Percentiles rank a stretch among this genome's conserved stretches.
phyloP scores from a whole-genome alignment of 2,888 invertebrate genomes.

The Eremobia ochroleuca region DNA sequence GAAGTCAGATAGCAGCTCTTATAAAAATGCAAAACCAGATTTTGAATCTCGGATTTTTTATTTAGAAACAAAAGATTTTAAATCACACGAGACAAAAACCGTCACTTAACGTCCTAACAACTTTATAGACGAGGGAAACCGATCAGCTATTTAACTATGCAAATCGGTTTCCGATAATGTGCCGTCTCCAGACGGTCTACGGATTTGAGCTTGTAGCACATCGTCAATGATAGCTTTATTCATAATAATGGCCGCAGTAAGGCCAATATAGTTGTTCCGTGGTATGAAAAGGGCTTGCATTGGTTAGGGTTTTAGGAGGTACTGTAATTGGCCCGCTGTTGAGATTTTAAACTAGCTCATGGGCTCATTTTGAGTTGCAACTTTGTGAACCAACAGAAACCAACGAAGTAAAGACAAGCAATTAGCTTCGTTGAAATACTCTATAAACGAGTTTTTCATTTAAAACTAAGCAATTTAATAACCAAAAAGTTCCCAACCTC shows the following conservation, averaged over 20 bases:
- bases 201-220: constrained; percentile 54
- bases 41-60: not conserved
- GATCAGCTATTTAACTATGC: constrained; percentile 73
- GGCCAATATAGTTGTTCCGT: constrained; percentile 61
- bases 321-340: constrained; percentile 5
- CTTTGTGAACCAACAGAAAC: not conserved
- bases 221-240: constrained; percentile 74
- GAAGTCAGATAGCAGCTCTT: not conserved
- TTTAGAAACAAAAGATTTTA: not conserved
- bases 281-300: constrained; percentile 35
- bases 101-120: constrained; percentile 23
- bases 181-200: constrained; percentile 57
- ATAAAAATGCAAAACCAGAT: not conserved
- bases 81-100: constrained; percentile 11
- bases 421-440: not conserved
- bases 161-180: constrained; percentile 78
- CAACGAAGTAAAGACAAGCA: not conserved
- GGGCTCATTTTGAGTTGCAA: not conserved
- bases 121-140: constrained; percentile 38
- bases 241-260: constrained; percentile 71
- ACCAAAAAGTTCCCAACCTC: constrained; percentile 34
- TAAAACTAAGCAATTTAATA: not conserved
- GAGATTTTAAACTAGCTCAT: not conserved
- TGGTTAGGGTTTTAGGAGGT: not conserved
- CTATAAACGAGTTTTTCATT: not conserved